Evolutionary conservation across 2,797 vertebrate species (phyloP).

Genomic region (Gadopsis marmoratus): DNA sequence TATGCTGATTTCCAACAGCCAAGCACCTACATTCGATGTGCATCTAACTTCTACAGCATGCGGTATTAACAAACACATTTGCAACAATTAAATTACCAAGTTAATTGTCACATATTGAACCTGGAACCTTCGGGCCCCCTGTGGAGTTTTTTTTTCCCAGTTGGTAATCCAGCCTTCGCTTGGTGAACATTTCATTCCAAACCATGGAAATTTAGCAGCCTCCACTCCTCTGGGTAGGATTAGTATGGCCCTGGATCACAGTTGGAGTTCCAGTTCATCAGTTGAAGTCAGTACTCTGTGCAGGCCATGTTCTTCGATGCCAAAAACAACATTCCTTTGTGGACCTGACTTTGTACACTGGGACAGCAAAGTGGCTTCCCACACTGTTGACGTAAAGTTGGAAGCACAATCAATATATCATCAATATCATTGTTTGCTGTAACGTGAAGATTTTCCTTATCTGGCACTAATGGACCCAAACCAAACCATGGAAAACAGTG

Average conservation of each 20-base stretch:
- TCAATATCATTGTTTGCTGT: not conserved
- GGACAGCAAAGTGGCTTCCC: not conserved
- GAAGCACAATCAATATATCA: not conserved
- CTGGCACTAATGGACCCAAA: no score
- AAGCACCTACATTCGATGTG: not conserved
- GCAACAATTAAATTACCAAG: not conserved
- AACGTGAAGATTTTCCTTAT: not conserved
- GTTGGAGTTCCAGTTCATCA: not conserved
- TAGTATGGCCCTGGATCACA: not conserved
- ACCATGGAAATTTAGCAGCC: not conserved
- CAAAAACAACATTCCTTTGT: not conserved
- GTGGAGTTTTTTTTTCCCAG: not conserved
- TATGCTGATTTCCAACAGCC: not conserved
- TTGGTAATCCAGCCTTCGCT: not conserved
- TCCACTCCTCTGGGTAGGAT: not conserved
- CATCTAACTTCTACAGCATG: not conserved
- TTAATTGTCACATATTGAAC: not conserved
- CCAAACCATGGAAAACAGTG: not conserved
- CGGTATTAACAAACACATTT: not conserved
- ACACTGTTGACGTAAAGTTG: not conserved
- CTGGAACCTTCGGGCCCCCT: not conserved
- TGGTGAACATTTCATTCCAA: not conserved
- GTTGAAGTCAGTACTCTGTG: not conserved
- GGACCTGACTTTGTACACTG: not conserved
- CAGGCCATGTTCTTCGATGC: not conserved